These are phyloP conservation scores for Procambarus virginalis DNA, from an alignment of 1,140 invertebrate species.

Conservation along the genomic window DNA sequence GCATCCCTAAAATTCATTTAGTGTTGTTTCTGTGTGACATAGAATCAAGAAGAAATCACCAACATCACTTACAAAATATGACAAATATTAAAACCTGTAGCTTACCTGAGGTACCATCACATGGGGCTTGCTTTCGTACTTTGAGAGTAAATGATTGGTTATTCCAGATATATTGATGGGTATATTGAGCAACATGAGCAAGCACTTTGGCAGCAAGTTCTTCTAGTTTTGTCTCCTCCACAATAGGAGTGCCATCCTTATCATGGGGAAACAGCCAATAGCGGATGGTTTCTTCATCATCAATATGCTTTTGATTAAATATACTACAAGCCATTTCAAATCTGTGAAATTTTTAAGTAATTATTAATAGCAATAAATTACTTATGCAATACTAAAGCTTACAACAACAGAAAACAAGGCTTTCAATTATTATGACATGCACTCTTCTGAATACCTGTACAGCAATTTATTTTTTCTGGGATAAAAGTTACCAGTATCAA, in stretches of 20 bases:
- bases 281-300: slow-evolving; percentile 36
- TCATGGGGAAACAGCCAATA: slow-evolving; percentile 55
- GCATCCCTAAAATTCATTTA: too few relatives aligned
- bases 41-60: too few relatives aligned
- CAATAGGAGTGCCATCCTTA: not conserved
- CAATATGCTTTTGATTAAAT: slow-evolving; percentile 19
- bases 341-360: slow-evolving; percentile 12
- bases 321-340: slow-evolving; percentile 28
- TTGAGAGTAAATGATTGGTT: slow-evolving; percentile 35
- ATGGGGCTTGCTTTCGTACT: not conserved
- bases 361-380: not conserved
- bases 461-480: too few relatives aligned
- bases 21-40: too few relatives aligned
- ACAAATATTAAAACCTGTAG: not conserved
- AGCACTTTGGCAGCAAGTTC: slow-evolving; percentile 17
- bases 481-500: too few relatives aligned
- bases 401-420: too few relatives aligned
- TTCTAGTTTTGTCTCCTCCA: slow-evolving; percentile 22
- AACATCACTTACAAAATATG: too few relatives aligned
- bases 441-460: too few relatives aligned
- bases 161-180: slow-evolving; percentile 57
- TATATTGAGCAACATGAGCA: slow-evolving; percentile 41
- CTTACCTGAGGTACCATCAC: slow-evolving; percentile 13
- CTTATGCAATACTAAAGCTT: too few relatives aligned
- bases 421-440: too few relatives aligned